Percentiles rank a stretch among this genome's conserved stretches.
Conservation (phyloP, 2,113 vertebrate species). For the Gopherus flavomarginatus region DNA sequence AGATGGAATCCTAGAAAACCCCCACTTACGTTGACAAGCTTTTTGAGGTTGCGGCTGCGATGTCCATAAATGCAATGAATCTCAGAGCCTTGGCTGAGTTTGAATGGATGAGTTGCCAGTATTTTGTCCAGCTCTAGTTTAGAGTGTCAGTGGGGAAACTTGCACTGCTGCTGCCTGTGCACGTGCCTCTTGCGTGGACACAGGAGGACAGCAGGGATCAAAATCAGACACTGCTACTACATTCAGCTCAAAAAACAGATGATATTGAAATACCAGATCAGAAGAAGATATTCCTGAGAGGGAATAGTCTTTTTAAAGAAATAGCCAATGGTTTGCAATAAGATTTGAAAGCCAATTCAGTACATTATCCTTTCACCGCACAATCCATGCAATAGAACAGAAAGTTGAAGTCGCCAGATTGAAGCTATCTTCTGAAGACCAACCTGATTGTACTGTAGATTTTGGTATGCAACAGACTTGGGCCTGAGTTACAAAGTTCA, state of each 20-base stretch:
- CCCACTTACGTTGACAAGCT: neutral
- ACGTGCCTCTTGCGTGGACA: neutral
- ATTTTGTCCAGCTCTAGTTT: neutral
- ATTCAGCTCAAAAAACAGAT: neutral
- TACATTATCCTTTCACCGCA: fast-evolving
- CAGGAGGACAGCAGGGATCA: neutral
- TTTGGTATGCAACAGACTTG: fast-evolving
- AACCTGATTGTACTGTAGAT: neutral
- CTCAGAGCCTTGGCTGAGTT: neutral
- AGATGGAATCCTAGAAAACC: neutral
- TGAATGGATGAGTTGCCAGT: neutral
- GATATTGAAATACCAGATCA: neutral
- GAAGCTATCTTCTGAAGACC: neutral
- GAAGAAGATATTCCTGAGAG: neutral
- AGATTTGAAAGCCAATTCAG: neutral
- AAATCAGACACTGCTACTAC: neutral
- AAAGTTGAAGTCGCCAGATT: neutral
- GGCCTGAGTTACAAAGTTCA: neutral
- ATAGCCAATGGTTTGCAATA: neutral
- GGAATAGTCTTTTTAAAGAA: neutral
- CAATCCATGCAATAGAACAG: neutral
- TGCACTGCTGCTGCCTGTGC: neutral
- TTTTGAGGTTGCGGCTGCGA: neutral
- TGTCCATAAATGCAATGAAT: neutral
- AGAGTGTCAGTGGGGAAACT: neutral